Evolutionary conservation across 2,113 vertebrate genomes (phyloP).

Genomic region (Apeltes quadracus): DNA sequence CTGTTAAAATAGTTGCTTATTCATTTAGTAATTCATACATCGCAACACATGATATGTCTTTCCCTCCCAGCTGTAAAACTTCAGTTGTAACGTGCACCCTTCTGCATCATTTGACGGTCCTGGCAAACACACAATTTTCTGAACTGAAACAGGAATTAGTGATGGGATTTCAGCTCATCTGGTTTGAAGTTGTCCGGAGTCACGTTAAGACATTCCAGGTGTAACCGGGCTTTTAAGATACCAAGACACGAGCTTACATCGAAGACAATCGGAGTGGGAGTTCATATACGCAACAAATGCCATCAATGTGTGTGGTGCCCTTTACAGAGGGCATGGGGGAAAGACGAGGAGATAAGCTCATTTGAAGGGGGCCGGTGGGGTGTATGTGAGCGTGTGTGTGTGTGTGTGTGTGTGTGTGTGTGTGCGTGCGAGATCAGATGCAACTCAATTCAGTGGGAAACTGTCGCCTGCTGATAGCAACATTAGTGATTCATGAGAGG

Average conservation of each 20-base stretch:
- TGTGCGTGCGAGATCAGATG: not conserved
- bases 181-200: not conserved
- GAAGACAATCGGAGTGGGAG: not conserved
- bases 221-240: not conserved
- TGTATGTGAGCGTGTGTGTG: not conserved
- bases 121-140: not conserved
- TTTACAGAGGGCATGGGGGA: conserved; percentile 28
- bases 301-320: conserved; percentile 11
- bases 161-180: not conserved
- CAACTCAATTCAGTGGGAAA: conserved; percentile 30
- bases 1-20: not conserved
- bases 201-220: not conserved
- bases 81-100: not conserved
- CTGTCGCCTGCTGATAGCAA: conserved; percentile 37
- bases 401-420: not conserved
- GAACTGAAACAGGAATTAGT: not conserved
- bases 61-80: not conserved
- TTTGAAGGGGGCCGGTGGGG: not conserved
- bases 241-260: not conserved
- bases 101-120: not conserved
- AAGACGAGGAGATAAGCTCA: conserved; percentile 10
- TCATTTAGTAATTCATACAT: not conserved
- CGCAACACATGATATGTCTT: too few relatives aligned
- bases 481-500: conserved; percentile 56
- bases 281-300: not conserved